Base-by-base conservation (phyloP, 2,888 invertebrate genomes). In the Graphium colonna region DNA sequence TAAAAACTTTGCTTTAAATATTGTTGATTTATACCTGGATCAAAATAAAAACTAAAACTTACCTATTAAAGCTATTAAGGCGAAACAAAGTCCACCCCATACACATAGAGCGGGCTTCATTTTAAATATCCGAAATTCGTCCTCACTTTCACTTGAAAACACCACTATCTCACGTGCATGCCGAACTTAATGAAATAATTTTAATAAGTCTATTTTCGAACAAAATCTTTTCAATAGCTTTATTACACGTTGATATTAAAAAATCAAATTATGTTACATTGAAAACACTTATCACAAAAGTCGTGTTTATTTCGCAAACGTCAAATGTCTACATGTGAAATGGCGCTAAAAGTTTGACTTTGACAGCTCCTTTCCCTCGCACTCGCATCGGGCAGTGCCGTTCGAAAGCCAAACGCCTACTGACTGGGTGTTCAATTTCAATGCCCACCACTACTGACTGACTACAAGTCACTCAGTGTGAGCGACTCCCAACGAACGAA, bases 321-420 rank as follows among this genome's bases (percentile, higher is more conserved):
- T 60, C 52, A 56, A n/a, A 53, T 43, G 55, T 55, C 60, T 63
- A 69, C 63, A 60, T 65, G 66, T 65, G 61, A 61, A 69, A 64
- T 60, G 63, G 64, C 61, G 64, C 52, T 55, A 57, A 50, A 46
- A 44, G 58, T 58, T 56, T 56, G 57, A 59, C 55, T 58, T 56
- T 56, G 57, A 59, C 55, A 51, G 58, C 62, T 43, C 31, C 48
- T 68, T 61, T 67, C 67, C 70, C 79, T 71, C 69, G 70, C 75
- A 66, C 79, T 71, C 69, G 70, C 75, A 66, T 65, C 71, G 64
- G 68, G 61, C 72, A 66, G 69, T 62, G 73, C 56, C 79, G 79
- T 80, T 81, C 79, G 87, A 86, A 83, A 86, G 87, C 80, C 84
- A 80, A 82, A 79, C 83, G 78, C 73, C 63, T 72, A 86, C 85